Evolutionary conservation across 2,113 vertebrate species (phyloP), one percentile per base, ranked within the genome.

Genomic region (Panurus biarmicus): DNA sequence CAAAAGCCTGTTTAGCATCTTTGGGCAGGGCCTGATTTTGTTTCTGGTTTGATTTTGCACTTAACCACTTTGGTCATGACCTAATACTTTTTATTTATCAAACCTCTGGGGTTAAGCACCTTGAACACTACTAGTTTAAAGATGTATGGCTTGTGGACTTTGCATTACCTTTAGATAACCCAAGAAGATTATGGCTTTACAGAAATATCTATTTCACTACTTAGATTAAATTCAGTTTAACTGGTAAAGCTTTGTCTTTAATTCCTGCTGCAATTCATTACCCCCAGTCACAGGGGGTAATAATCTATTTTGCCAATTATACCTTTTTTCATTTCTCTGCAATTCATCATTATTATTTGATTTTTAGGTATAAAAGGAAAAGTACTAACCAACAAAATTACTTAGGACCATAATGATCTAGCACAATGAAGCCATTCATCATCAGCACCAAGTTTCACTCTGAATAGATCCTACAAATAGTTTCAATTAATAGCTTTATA

Each of bases 291-390:
- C 11, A 54, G 38, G 24, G 36, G 64, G 12, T 90, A 95, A 96
- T 93, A 94, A 85, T 48, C 66, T 77, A 71, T 89, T 92, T 82
- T 93, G 76, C 38, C 87, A 95, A 96, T 94, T 95, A 87, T 77
- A 76, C 16, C 42, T 78, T 94, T 73, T 79, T 85, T 83, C 18
- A 90, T 89, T 96, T 92, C 66, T 76, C 40, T 44, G 21, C 14
- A 89, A 92, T 96, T 95, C 74, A 87, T 95, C 79, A 95, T 65
- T 95, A 96, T 94, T 81, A 94, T 94, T 97, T 93, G 71, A 95
- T 93, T 91, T 76, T 87, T 78, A 90, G 26, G 58, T 89, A 69
- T 74, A 89, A 93, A 93, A 90, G 79, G 60, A 93, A 91, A 96
- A 96, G 58, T 65, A 94, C 42, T 73, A 95, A 82, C 80, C 65